phyloP scores from a whole-genome alignment of 64 coral and sea anemone species.

The Montipora cactus region DNA sequence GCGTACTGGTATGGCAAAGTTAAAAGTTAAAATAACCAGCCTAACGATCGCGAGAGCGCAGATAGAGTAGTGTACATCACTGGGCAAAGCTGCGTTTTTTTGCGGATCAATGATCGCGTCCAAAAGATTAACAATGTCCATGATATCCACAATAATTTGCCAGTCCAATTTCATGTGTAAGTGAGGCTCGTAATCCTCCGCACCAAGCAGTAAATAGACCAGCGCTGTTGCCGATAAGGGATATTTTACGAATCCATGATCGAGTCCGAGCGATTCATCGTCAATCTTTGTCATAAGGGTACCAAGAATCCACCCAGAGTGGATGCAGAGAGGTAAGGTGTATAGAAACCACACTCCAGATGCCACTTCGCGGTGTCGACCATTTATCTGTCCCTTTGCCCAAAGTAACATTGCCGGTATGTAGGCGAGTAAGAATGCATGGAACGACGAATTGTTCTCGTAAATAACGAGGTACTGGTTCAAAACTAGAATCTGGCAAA shows the following conservation, averaged over 20 bases:
- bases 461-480: constrained; percentile 34
- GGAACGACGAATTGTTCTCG: constrained; percentile 12
- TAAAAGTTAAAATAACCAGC: constrained; percentile 5
- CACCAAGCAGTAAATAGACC: constrained; percentile 6
- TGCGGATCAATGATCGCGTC: constrained; percentile 37
- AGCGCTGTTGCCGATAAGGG: background rate
- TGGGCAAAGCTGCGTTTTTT: constrained; percentile 14
- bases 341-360: constrained; percentile 44
- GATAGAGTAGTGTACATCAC: constrained; percentile 23
- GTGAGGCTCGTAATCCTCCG: constrained; percentile 1
- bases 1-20: background rate
- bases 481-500: background rate
- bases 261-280: background rate
- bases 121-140: constrained; percentile 34
- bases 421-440: constrained; percentile 27
- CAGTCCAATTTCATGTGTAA: constrained; percentile 31
- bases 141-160: constrained; percentile 16
- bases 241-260: constrained; percentile 31
- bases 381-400: constrained; percentile 41
- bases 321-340: constrained; percentile 23
- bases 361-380: constrained; percentile 19
- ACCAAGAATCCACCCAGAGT: constrained; percentile 33
- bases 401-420: constrained; percentile 16
- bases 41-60: constrained; percentile 20
- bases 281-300: constrained; percentile 19